phyloP scores from a whole-genome alignment of 2,888 invertebrate species.

The Diaprepes abbreviatus region DNA sequence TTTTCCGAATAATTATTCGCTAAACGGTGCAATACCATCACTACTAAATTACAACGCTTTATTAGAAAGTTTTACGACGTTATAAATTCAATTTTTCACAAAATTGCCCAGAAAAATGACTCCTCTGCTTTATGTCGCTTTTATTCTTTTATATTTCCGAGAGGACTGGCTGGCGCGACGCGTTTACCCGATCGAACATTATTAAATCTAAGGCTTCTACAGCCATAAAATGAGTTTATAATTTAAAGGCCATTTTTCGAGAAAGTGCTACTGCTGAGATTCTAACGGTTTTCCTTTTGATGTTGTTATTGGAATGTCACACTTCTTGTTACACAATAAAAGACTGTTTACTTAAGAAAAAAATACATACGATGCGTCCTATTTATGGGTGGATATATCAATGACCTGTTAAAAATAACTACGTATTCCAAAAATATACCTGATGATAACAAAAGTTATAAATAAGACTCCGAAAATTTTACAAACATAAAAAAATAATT shows the following conservation, averaged over 20 bases:
- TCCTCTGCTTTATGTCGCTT: slow-evolving; percentile 35
- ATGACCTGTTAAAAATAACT: no score
- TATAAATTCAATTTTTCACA: slow-evolving; percentile 43
- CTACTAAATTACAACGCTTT: slow-evolving; percentile 23
- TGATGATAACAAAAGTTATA: no score
- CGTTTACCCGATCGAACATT: slow-evolving; percentile 32
- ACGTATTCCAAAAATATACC: no score
- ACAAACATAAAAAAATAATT: no score
- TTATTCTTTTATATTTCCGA: slow-evolving; percentile 34
- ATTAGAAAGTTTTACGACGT: slow-evolving; percentile 38
- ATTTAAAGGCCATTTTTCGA: slow-evolving; percentile 4
- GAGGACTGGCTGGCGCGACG: slow-evolving; percentile 24
- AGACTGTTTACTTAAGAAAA: background rate
- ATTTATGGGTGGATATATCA: no score
- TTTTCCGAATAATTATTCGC: slow-evolving; percentile 22
- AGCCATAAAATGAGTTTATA: slow-evolving; percentile 22
- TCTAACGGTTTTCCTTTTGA: background rate
- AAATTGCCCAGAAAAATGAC: slow-evolving; percentile 39
- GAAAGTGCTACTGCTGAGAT: background rate
- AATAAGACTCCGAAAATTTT: no score
- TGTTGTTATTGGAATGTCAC: background rate
- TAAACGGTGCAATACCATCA: slow-evolving; percentile 13
- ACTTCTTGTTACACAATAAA: background rate
- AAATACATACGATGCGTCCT: no score
- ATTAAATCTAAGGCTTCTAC: slow-evolving; percentile 31